phyloP scores from a whole-genome alignment of 2,113 vertebrate genomes.

The Greenwoodochromis staneri region DNA sequence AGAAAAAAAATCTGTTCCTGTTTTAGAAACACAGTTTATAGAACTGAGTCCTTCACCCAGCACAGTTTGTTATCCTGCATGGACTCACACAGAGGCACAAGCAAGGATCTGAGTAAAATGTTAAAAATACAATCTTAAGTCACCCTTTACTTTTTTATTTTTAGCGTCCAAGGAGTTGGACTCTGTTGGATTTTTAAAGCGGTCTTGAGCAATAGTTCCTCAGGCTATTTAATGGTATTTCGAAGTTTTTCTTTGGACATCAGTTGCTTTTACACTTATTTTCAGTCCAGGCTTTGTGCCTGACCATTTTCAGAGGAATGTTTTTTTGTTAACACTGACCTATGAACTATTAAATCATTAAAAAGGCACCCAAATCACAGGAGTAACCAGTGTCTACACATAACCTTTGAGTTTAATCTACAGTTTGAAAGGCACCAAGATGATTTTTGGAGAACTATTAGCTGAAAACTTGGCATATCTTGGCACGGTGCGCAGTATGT shows the following conservation, averaged over 20 bases:
- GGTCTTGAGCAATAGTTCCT: not conserved
- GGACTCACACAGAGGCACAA: not conserved
- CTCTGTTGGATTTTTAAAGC: not conserved
- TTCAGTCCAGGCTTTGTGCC: not conserved
- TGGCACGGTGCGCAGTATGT: not conserved
- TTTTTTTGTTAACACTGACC: not conserved
- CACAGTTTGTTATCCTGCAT: not conserved
- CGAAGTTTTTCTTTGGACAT: fast-evolving
- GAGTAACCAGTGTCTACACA: not conserved
- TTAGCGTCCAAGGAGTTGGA: not conserved
- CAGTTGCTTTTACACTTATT: not conserved
- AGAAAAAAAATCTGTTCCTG: not conserved
- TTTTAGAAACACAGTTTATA: not conserved
- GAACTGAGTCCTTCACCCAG: not conserved
- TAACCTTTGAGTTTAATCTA: not conserved
- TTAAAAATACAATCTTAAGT: not conserved
- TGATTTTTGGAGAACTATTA: not conserved
- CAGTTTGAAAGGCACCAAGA: not conserved
- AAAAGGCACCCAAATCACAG: not conserved
- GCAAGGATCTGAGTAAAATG: not conserved
- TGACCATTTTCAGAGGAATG: not conserved
- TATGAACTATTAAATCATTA: not conserved
- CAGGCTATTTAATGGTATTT: not conserved
- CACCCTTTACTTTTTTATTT: not conserved
- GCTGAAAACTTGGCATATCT: not conserved